Conservation (phyloP, 2,113 vertebrate genomes). For the Sinocyclocheilus anophthalmus region DNA sequence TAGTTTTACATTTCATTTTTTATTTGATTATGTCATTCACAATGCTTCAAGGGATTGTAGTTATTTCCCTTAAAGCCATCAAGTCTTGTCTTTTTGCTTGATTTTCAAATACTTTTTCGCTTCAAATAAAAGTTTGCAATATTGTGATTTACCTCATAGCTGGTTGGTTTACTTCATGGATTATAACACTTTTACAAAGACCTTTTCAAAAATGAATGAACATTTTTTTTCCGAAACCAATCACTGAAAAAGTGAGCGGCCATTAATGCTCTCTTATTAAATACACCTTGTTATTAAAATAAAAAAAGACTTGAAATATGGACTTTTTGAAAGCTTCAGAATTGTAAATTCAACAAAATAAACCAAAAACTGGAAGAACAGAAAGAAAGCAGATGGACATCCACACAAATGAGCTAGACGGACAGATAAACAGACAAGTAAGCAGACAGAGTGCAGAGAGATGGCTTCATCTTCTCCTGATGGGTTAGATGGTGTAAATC, state of each 20-base stretch:
- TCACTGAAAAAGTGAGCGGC: too few relatives aligned
- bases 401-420: background rate
- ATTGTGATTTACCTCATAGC: background rate
- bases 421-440: background rate
- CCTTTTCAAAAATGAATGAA: too few relatives aligned
- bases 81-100: too few relatives aligned
- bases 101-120: too few relatives aligned
- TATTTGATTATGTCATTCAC: background rate
- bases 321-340: background rate
- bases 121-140: background rate
- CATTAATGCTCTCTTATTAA: too few relatives aligned
- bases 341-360: background rate
- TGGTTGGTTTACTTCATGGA: background rate
- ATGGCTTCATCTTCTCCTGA: conserved; percentile 1
- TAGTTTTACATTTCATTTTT: too few relatives aligned
- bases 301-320: background rate
- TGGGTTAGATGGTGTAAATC: background rate
- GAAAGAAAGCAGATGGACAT: background rate
- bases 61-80: too few relatives aligned
- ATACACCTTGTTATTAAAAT: background rate
- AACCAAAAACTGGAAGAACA: background rate
- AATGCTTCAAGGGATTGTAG: background rate
- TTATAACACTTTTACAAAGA: background rate
- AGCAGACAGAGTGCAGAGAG: background rate
- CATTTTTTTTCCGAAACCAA: too few relatives aligned